Conservation (phyloP, 2,113 vertebrate genomes). For the Centropus bengalensis region DNA sequence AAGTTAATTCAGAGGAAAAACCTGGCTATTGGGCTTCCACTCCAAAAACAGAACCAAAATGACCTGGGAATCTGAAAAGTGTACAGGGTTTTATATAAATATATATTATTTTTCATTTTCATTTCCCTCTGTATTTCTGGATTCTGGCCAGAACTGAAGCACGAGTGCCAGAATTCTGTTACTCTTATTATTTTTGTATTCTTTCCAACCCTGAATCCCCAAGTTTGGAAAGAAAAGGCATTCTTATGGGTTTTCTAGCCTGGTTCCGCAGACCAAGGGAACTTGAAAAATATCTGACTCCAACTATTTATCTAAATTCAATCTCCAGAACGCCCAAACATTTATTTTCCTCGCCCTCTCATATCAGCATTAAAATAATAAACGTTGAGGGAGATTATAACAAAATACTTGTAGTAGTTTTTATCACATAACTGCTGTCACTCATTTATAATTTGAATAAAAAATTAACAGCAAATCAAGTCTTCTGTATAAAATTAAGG, state of each 20-base stretch:
- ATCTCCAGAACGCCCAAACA: background rate
- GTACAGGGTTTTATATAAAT: background rate
- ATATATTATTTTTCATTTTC: conserved; percentile 34
- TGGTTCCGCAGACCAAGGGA: conserved; percentile 1
- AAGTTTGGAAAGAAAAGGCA: conserved; percentile 22
- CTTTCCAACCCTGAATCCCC: conserved; percentile 28
- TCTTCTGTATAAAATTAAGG: background rate
- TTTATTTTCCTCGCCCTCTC: background rate
- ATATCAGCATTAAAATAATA: background rate
- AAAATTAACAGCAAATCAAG: background rate
- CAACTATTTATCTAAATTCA: background rate
- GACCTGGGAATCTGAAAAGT: background rate
- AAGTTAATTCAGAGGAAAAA: background rate
- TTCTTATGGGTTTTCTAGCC: background rate
- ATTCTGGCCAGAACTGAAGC: background rate
- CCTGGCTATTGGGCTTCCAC: background rate
- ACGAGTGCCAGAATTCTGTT: background rate
- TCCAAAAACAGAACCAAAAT: background rate
- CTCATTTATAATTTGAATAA: background rate
- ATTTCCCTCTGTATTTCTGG: background rate
- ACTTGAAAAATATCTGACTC: background rate
- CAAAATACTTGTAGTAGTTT: background rate
- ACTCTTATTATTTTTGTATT: conserved; percentile 42
- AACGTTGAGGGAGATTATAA: background rate
- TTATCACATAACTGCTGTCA: background rate